Conservation (phyloP, 2,888 invertebrate species). For the Lamellibrachia columna region DNA sequence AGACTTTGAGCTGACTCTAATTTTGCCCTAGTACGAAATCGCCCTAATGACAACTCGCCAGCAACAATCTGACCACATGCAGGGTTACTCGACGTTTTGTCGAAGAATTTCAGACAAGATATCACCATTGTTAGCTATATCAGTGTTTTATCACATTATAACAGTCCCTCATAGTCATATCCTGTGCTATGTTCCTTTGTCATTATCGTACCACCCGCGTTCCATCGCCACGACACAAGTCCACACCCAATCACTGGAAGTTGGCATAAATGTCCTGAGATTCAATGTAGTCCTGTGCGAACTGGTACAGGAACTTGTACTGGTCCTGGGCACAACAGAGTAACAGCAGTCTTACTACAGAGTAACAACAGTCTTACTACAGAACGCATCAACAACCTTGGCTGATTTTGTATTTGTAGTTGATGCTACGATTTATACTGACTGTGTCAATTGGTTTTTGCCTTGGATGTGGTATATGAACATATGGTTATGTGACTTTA, state of each 20-base stretch:
- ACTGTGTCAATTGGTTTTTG: no score
- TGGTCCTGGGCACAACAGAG: background rate
- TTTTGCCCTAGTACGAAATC: background rate
- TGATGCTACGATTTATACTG: no score
- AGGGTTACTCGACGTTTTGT: background rate
- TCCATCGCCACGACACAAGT: background rate
- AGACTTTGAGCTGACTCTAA: background rate
- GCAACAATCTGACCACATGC: background rate
- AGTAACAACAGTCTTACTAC: background rate
- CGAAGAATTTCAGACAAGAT: background rate
- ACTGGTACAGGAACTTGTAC: slow-evolving; percentile 7
- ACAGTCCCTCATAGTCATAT: no score
- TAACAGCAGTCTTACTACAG: no score
- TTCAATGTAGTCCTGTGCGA: background rate
- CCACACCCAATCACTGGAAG: background rate
- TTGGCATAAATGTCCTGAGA: background rate
- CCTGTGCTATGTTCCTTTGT: background rate
- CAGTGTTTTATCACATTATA: background rate
- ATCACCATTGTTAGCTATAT: background rate
- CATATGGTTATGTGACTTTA: no score
- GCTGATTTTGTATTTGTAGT: no score
- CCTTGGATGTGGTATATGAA: no score
- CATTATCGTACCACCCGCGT: background rate
- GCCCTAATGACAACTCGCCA: background rate
- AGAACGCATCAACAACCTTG: background rate